Evolutionary conservation across 2,797 vertebrate species (phyloP), one percentile per base, ranked within the genome.

Genomic region (Choloepus didactylus): DNA sequence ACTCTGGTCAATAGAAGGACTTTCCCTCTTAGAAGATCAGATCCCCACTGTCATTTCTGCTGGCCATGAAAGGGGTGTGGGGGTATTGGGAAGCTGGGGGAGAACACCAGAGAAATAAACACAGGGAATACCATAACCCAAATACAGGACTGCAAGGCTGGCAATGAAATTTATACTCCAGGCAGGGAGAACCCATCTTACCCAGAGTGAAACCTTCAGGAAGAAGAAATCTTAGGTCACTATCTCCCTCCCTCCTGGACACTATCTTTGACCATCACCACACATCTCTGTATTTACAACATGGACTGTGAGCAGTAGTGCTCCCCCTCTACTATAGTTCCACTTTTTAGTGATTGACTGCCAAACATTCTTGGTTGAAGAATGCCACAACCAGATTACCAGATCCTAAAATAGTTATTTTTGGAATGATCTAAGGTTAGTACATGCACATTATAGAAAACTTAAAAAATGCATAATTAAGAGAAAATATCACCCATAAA

Each of bases 401-500:
- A 60, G 31, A 27, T 69, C 75, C 70, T 88, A 85, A 64, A 62
- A 75, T 18, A 62, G 67, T 76, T 41, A 38, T 10, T 86, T 94
- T 79, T 18, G 41, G 38, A 59, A 3, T 92, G 59, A 64, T 3
- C 49, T 35, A 59, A 72, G 27, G 11, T 85, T 18, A 60, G 56
- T 67, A 51, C 15, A 5, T 66, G 51, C 9, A 66, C 15, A 59
- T 41, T 51, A 31, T 0, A 70, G 72, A 67, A 60, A 16, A 94
- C 75, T 62, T 90, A 16, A 70, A 87, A 97, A 84, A 46, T 38
- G 69, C 6, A 9, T 59, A 87, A 64, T 49, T 75, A 67, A 66
- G 66, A 89, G 54, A 56, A 56, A 56, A 56, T 6, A 56, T 56
- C 6, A 59, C 35, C 2, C 1, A 2, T 51, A 35, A 66, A 82